Evolutionary conservation across 2,888 invertebrate genomes (phyloP).

Genomic region (Rhaphigaster nebulosa): DNA sequence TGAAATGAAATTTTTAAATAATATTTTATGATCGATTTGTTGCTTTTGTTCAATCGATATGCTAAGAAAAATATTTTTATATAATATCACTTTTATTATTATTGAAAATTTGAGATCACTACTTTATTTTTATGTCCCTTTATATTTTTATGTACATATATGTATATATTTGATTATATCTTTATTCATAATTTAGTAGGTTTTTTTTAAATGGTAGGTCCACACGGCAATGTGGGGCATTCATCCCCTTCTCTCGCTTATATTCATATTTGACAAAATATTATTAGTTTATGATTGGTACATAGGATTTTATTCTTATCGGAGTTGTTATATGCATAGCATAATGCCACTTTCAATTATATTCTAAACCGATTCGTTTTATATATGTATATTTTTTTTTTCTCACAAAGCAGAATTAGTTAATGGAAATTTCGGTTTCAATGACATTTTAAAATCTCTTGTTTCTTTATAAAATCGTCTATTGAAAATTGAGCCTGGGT

Average conservation of each 20-base stretch:
- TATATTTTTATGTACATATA: not conserved
- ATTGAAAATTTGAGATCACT: slow-evolving; percentile 14
- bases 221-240: not conserved
- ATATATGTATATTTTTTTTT: not conserved
- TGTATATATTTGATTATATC: not conserved
- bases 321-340: not conserved
- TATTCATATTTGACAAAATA: not conserved
- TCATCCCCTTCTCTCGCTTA: not conserved
- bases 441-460: not conserved
- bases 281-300: not conserved
- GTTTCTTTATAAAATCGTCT: not conserved
- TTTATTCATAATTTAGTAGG: not conserved
- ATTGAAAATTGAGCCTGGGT: slow-evolving; percentile 46
- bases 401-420: not conserved
- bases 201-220: slow-evolving; percentile 14
- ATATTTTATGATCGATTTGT: not conserved
- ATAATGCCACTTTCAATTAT: not conserved
- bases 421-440: not conserved
- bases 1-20: not conserved
- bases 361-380: not conserved
- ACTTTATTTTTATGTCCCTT: slow-evolving; percentile 28
- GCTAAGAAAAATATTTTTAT: not conserved
- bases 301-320: not conserved
- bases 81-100: too few species aligned
- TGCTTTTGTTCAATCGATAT: not conserved